Percentiles rank a stretch among this genome's conserved stretches.
Conservation (phyloP, 1,140 invertebrate genomes). For the Drosophila rufa region DNA sequence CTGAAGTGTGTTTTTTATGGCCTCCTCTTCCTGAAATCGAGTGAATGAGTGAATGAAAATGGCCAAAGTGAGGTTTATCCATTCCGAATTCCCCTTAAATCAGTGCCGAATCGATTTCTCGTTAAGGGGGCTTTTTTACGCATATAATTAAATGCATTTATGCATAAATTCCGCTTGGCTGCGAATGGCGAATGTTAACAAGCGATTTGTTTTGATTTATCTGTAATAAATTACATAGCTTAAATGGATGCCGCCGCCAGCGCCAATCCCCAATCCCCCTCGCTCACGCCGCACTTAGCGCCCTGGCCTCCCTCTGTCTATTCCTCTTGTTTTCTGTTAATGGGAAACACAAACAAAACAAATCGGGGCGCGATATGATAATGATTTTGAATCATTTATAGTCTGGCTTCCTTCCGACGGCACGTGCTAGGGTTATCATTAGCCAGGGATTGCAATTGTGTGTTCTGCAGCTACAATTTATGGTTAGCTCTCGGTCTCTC, state of each 20-base stretch:
- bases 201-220: constrained; percentile 68
- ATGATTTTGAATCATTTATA: constrained; percentile 63
- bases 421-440: constrained; percentile 55
- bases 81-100: constrained; percentile 19
- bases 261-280: background rate
- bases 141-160: constrained; percentile 71
- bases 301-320: background rate
- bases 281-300: constrained; percentile 3
- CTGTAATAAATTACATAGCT: constrained; percentile 50
- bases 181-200: constrained; percentile 59
- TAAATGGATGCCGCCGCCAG: constrained; percentile 25
- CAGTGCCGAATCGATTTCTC: constrained; percentile 8
- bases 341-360: constrained; percentile 52
- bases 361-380: constrained; percentile 57
- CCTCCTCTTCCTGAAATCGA: constrained; percentile 11
- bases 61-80: constrained; percentile 19
- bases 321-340: constrained; percentile 22
- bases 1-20: constrained; percentile 43
- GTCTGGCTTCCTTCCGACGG: constrained; percentile 42
- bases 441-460: constrained; percentile 11
- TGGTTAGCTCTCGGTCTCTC: background rate
- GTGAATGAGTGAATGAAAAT: constrained; percentile 10
- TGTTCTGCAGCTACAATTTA: constrained; percentile 12
- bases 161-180: constrained; percentile 58
- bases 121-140: constrained; percentile 24